phyloP scores from a whole-genome alignment of 2,797 vertebrate genomes.

The Sciurus vulgaris region DNA sequence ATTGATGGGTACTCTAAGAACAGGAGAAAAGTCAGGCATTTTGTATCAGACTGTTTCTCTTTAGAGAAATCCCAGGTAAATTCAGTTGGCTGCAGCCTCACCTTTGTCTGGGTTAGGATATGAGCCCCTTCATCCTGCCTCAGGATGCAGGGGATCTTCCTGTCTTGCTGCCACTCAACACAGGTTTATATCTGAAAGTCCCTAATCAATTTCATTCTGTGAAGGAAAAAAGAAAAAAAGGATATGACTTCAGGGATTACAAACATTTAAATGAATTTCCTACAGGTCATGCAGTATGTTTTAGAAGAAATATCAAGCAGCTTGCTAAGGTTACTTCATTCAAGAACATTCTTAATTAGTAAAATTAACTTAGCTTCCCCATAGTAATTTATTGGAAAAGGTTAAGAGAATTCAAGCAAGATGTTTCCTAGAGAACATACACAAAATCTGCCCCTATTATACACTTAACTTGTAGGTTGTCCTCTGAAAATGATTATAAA shows the following conservation, averaged over 20 bases:
- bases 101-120: neutral
- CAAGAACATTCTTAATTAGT: slow-evolving; percentile 67
- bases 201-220: neutral
- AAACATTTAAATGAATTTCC: slow-evolving; percentile 68
- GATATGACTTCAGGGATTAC: slow-evolving; percentile 37
- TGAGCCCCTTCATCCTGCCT: neutral
- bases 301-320: slow-evolving; percentile 57
- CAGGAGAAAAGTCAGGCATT: neutral
- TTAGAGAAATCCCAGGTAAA: neutral
- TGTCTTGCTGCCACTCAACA: too few relatives aligned
- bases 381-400: slow-evolving; percentile 55
- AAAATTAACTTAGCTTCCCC: slow-evolving; percentile 64
- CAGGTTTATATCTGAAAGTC: neutral
- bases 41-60: neutral
- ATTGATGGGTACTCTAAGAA: neutral
- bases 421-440: slow-evolving; percentile 35
- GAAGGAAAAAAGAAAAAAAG: too few relatives aligned
- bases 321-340: slow-evolving; percentile 59
- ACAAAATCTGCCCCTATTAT: slow-evolving; percentile 22
- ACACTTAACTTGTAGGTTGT: slow-evolving; percentile 46
- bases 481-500: slow-evolving; percentile 61
- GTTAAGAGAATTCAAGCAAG: slow-evolving; percentile 57
- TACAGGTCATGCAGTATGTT: slow-evolving; percentile 18
- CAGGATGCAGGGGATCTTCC: neutral
- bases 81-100: neutral